Conservation (phyloP, 2,113 vertebrate species). For the Dunckerocampus dactyliophorus region DNA sequence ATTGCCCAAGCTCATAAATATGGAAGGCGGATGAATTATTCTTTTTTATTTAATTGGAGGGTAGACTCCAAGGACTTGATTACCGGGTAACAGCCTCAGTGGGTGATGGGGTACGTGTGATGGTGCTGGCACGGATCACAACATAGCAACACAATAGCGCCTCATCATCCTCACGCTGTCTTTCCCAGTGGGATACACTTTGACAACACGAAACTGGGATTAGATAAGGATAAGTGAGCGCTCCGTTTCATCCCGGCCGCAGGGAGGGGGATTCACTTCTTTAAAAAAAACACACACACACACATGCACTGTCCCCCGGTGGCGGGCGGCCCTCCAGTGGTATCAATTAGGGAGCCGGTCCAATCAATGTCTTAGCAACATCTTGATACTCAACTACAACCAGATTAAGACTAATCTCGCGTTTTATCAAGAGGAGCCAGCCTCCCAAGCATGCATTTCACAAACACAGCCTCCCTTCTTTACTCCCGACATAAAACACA, state of each 20-base stretch:
- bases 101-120: conserved; percentile 12
- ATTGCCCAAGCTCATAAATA: conserved; percentile 48
- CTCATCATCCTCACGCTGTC: conserved; percentile 37
- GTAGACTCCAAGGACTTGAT: conserved; percentile 43
- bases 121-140: too few relatives aligned
- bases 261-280: conserved; percentile 41
- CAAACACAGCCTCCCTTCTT: background rate
- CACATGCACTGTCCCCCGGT: conserved; percentile 24
- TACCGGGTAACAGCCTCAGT: conserved; percentile 10
- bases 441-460: conserved; percentile 17
- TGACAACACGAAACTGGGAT: conserved; percentile 54
- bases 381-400: conserved; percentile 61
- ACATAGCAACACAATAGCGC: conserved; percentile 22
- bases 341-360: conserved; percentile 63
- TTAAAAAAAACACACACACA: conserved; percentile 32
- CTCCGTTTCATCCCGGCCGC: conserved; percentile 55
- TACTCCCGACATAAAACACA: conserved; percentile 21
- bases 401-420: conserved; percentile 62
- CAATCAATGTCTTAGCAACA: conserved; percentile 63
- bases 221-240: conserved; percentile 62
- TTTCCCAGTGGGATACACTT: conserved; percentile 29
- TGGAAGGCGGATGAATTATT: conserved; percentile 57
- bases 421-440: too few relatives aligned
- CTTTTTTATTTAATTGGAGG: conserved; percentile 44
- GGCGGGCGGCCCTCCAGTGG: too few relatives aligned